Conservation (phyloP, 2,797 vertebrate genomes). For the Gymnoscopelus braueri region DNA sequence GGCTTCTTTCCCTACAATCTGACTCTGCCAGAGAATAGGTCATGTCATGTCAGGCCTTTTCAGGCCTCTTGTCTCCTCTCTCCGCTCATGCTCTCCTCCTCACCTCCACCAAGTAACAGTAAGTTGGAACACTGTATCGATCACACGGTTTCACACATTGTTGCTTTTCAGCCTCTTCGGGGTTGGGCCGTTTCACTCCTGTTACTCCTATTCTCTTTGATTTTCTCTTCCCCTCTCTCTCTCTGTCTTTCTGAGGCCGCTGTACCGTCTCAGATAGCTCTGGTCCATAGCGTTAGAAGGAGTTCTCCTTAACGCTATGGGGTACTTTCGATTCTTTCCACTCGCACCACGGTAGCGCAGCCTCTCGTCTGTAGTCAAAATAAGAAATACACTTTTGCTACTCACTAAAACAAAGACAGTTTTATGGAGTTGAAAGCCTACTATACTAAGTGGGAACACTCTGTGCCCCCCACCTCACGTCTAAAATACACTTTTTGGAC, state of each 20-base stretch:
- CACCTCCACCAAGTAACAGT: constrained; percentile 50
- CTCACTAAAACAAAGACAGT: no score
- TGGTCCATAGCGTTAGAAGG: no score
- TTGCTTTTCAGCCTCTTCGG: constrained; percentile 47
- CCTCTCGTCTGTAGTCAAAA: no score
- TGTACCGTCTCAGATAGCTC: constrained; percentile 5
- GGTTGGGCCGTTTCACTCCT: constrained; percentile 55
- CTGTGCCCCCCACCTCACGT: no score
- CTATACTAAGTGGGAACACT: no score
- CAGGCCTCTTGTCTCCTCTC: constrained; percentile 54
- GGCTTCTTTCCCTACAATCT: constrained; percentile 51
- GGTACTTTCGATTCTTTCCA: no score
- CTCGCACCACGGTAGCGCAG: no score
- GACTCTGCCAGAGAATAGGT: no score
- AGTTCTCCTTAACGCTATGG: no score
- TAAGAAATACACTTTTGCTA: no score
- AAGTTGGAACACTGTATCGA: constrained; percentile 62
- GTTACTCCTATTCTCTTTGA: constrained; percentile 42
- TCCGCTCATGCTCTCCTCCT: constrained; percentile 42
- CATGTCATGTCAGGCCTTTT: constrained; percentile 31
- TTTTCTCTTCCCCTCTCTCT: constrained; percentile 6
- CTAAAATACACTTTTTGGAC: no score
- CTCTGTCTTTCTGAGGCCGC: constrained; percentile 10
- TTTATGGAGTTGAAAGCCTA: no score
- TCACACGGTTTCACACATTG: constrained; percentile 63